Conservation (phyloP, 1,140 invertebrate genomes). For the Drosophila repleta region DNA sequence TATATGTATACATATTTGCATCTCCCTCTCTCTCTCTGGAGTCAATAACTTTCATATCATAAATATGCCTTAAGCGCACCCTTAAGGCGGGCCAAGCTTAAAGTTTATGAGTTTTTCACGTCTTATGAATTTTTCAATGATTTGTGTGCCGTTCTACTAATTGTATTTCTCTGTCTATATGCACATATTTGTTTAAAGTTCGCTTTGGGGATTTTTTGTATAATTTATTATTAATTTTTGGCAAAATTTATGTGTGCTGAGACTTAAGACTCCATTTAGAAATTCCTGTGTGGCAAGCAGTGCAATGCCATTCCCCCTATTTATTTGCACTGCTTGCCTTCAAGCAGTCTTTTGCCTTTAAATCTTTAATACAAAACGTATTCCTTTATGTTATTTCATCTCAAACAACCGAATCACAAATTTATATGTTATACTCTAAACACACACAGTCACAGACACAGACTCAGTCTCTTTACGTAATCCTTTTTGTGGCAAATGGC, state of each 20-base stretch:
- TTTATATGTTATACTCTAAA: slow-evolving; percentile 18
- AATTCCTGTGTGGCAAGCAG: background rate
- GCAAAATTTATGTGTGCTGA: slow-evolving; percentile 1
- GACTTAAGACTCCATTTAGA: no score
- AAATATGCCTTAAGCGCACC: slow-evolving; percentile 50
- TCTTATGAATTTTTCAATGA: slow-evolving; percentile 59
- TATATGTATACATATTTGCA: background rate
- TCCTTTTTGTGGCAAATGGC: slow-evolving; percentile 21
- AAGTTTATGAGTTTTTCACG: slow-evolving; percentile 47
- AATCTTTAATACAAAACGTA: slow-evolving; percentile 4
- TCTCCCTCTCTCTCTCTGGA: background rate
- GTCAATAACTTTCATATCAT: slow-evolving; percentile 49
- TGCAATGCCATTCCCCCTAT: background rate
- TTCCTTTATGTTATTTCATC: slow-evolving; percentile 9
- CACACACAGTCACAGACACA: background rate
- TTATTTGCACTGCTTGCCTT: background rate
- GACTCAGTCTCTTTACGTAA: slow-evolving; percentile 11
- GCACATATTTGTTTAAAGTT: background rate
- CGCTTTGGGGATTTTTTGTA: background rate
- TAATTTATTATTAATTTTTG: slow-evolving; percentile 9
- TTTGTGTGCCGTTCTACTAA: slow-evolving; percentile 63
- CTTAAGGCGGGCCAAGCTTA: slow-evolving; percentile 25
- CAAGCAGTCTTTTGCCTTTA: background rate
- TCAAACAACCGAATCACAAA: slow-evolving; percentile 24
- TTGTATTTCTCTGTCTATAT: slow-evolving; percentile 36